Evolutionary conservation across 2,888 invertebrate genomes (phyloP), one percentile per base, ranked within the genome.

Genomic region (Pristionchus mayeri): DNA sequence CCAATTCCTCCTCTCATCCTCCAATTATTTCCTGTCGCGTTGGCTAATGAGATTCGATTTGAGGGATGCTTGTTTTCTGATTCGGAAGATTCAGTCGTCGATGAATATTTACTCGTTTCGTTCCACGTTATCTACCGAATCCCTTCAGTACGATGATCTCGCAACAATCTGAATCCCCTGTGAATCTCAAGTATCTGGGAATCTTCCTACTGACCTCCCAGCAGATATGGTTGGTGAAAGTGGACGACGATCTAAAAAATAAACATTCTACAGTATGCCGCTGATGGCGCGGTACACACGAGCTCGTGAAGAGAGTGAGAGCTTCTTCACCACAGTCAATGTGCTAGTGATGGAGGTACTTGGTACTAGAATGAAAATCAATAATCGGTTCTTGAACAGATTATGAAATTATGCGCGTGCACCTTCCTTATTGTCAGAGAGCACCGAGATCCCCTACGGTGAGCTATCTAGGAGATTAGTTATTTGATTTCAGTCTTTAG

Each of bases 251-350:
- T 44, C 24, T 63, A 0, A 34, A 24, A 18, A 67, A 30, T 37
- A 6, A 13, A 44, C 44, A 18, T 9, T 2, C 27, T 91, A 67
- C 88, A 92, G 92, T 52, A 92, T 92, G 92, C 92, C 92, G n/a
- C 79, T 92, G 71, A 90, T 92, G 91, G 91, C 88, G 0, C 86
- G 92, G 44, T 91, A 91, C 71, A 87, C 92, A 0, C 84, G 92
- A 34, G 88, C 90, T 24, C 85, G 91, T 27, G 86, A 88, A 48
- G 87, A 88, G 50, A 84, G 86, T 2, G 87, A 90, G n/a, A 89
- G 90, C 7, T 92, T 92, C 84, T 87, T 92, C 48, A 91, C 92
- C 18, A 92, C 92, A 37, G 92, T 92, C 27, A 92, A 92, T 85
- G 92, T 92, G 1, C 91, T 92, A 67, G 87, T 91, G 84, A 92